These are phyloP conservation scores for Dasypolia templi DNA, from an alignment of 2,888 invertebrate species.

Conservation along the genomic window DNA sequence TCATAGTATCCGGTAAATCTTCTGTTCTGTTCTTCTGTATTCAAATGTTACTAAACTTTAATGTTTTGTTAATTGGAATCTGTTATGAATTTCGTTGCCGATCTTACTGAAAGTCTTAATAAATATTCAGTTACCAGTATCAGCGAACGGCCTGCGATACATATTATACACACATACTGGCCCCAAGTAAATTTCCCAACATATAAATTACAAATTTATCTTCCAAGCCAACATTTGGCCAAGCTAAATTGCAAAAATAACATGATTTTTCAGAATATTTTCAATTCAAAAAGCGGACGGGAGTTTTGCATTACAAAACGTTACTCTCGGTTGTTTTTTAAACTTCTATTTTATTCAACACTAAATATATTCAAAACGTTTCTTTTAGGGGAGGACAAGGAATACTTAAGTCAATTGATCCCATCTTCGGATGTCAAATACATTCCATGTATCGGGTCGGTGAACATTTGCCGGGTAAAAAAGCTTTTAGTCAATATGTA, in stretches of 20 bases:
- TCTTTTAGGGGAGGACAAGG: constrained; percentile 41
- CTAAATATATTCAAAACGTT: constrained; percentile 45
- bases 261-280: constrained; percentile 30
- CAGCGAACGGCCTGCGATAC: constrained; percentile 13
- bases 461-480: constrained; percentile 66
- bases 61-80: not conserved
- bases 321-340: constrained; percentile 2
- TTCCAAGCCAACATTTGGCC: constrained; percentile 21
- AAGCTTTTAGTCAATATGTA: constrained; percentile 69
- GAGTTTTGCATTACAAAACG: constrained; percentile 34
- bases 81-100: constrained; percentile 1
- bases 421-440: constrained; percentile 68
- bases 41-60: not conserved
- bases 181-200: constrained; percentile 28
- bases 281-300: constrained; percentile 10
- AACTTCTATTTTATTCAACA: constrained; percentile 37
- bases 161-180: constrained; percentile 29
- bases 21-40: too few species aligned
- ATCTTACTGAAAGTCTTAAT: constrained; percentile 28
- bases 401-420: constrained; percentile 69
- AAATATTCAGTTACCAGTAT: constrained; percentile 45
- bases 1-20: not conserved
- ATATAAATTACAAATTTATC: constrained; percentile 32
- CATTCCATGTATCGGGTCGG: constrained; percentile 67
- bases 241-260: constrained; percentile 15